Conservation (phyloP, 2,113 vertebrate species). For the Cynopterus brachyotis region DNA sequence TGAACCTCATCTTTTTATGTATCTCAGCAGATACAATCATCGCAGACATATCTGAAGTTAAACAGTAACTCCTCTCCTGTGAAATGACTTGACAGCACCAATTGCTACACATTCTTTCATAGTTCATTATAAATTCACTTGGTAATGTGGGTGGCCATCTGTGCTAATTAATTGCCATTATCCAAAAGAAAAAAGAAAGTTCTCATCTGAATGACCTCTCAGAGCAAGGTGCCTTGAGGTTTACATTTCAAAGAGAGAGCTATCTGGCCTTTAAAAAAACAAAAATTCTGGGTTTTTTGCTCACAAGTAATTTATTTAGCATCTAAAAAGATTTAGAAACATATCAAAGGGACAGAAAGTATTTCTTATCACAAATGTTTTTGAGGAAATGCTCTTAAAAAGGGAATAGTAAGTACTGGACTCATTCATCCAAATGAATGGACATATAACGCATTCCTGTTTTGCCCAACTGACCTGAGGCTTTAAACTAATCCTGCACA, state of each 20-base stretch:
- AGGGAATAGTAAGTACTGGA: background rate
- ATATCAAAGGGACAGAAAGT: background rate
- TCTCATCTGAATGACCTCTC: background rate
- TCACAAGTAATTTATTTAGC: background rate
- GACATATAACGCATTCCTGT: background rate
- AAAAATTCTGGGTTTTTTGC: background rate
- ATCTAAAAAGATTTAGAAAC: background rate
- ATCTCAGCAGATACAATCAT: background rate
- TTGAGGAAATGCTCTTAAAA: background rate
- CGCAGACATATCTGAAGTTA: background rate
- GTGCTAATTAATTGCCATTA: background rate
- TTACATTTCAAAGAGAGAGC: constrained; percentile 1
- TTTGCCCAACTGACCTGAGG: background rate
- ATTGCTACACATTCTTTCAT: background rate
- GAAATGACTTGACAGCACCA: background rate
- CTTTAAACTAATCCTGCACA: background rate
- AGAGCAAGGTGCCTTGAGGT: background rate
- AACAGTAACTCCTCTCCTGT: background rate
- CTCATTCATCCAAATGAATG: background rate
- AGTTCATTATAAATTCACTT: background rate
- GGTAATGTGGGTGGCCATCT: background rate
- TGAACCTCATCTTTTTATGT: background rate
- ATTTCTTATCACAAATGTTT: background rate
- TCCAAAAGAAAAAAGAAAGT: background rate
- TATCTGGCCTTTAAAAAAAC: background rate